Percentiles rank a stretch among this genome's conserved stretches.
Evolutionary conservation across 1,140 invertebrate genomes (phyloP).

Genomic region (Gonioctena quinquepunctata): DNA sequence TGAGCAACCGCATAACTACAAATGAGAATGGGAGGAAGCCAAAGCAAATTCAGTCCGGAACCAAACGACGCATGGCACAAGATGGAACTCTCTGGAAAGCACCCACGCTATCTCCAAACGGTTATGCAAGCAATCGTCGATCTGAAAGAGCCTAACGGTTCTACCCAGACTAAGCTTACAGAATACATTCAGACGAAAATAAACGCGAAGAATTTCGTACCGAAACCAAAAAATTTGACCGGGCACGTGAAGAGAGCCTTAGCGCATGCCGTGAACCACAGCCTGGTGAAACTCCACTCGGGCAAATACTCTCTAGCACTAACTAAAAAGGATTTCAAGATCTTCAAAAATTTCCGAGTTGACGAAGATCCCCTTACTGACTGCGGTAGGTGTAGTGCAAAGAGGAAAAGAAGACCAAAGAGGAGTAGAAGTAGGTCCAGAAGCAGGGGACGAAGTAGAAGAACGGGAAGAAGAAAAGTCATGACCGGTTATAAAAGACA

Average conservation of each 20-base stretch:
- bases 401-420: neutral
- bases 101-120: neutral
- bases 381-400: slow-evolving; percentile 4
- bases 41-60: slow-evolving; percentile 6
- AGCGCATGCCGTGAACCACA: slow-evolving; percentile 23
- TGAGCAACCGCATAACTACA: no score
- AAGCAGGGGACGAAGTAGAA: neutral
- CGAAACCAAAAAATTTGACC: slow-evolving; percentile 20
- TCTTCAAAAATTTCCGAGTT: slow-evolving; percentile 18
- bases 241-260: slow-evolving; percentile 29
- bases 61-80: slow-evolving; percentile 6
- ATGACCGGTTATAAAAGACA: no score
- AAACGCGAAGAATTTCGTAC: neutral
- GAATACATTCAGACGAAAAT: slow-evolving; percentile 7
- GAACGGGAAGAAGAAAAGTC: neutral
- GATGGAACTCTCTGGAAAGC: neutral
- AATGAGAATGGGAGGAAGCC: slow-evolving; percentile 12
- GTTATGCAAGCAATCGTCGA: slow-evolving; percentile 10
- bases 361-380: neutral
- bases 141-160: slow-evolving; percentile 2
- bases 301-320: slow-evolving; percentile 29
- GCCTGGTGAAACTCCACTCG: slow-evolving; percentile 24
- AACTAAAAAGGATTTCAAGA: slow-evolving; percentile 18
- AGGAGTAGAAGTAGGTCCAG: neutral
- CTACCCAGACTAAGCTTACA: slow-evolving; percentile 2